Conservation (phyloP, 2,797 vertebrate genomes). For the Pangasius larnaudii region DNA sequence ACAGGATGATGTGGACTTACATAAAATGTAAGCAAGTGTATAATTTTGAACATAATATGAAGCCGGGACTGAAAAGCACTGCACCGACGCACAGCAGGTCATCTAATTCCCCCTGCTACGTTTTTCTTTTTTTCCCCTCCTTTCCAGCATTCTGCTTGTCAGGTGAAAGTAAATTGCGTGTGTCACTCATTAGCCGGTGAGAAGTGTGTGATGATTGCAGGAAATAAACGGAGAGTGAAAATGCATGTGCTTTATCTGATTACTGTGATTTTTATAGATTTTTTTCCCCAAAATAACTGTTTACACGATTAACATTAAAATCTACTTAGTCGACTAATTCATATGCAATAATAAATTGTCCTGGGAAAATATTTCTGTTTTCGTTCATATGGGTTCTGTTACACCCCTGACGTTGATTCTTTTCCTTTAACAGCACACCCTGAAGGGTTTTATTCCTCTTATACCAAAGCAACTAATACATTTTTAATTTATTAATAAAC, state of each 20-base stretch:
- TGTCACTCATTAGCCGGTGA: constrained; percentile 18
- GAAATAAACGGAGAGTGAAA: constrained; percentile 4
- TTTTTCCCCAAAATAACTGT: constrained; percentile 6
- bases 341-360: neutral
- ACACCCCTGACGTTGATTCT: neutral
- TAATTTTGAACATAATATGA: neutral
- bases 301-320: neutral
- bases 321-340: neutral
- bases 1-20: neutral
- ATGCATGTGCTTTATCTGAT: neutral
- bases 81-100: neutral
- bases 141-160: neutral
- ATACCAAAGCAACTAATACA: too few species aligned
- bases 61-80: neutral
- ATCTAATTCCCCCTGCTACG: neutral
- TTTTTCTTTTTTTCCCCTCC: neutral
- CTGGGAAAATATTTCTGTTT: neutral
- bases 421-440: neutral
- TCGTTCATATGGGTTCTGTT: neutral
- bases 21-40: neutral
- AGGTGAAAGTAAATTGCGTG: constrained; percentile 9
- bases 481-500: neutral
- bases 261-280: constrained; percentile 18
- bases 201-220: neutral
- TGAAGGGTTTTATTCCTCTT: neutral